Evolutionary conservation across 2,113 vertebrate species (phyloP).

Genomic region (Xyliphius kryptos): DNA sequence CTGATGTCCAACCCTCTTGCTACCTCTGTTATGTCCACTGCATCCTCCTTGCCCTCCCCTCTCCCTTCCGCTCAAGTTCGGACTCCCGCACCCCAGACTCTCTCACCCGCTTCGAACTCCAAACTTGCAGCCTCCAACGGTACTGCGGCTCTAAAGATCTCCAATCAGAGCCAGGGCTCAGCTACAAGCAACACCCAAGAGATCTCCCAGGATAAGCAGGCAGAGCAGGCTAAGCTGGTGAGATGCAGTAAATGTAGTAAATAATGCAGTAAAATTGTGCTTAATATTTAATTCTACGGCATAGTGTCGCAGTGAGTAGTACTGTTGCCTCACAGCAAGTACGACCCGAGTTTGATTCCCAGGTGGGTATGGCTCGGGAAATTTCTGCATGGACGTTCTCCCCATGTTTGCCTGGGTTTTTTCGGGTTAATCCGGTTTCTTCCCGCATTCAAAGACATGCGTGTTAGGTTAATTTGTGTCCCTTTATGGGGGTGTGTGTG

Average conservation of each 20-base stretch:
- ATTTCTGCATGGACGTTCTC: no score
- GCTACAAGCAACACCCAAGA: constrained; percentile 69
- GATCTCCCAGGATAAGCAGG: constrained; percentile 85
- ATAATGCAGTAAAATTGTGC: no score
- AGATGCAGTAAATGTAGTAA: constrained; percentile 44
- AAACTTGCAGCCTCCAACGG: constrained; percentile 76
- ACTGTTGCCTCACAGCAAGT: no score
- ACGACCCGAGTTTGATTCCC: no score
- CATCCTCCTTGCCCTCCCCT: constrained; percentile 60
- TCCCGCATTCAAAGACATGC: no score
- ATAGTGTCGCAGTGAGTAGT: no score
- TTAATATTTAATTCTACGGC: no score
- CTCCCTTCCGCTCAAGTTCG: constrained; percentile 69
- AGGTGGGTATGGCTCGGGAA: no score
- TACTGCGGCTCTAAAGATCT: constrained; percentile 68
- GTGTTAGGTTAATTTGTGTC: no score
- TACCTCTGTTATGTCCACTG: constrained; percentile 65
- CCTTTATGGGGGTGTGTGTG: no score
- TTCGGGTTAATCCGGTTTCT: no score
- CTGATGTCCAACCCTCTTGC: constrained; percentile 65
- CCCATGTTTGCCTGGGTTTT: no score
- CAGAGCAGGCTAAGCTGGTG: constrained; percentile 90
- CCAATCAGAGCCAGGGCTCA: constrained; percentile 70
- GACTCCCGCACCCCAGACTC: constrained; percentile 65
- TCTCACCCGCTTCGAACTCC: constrained; percentile 73